A percentile compares a stretch with the other conserved stretches of the same genome.
These are phyloP conservation scores for Nematolebias whitei DNA, from an alignment of 2,113 vertebrate genomes.

Conservation along the genomic window DNA sequence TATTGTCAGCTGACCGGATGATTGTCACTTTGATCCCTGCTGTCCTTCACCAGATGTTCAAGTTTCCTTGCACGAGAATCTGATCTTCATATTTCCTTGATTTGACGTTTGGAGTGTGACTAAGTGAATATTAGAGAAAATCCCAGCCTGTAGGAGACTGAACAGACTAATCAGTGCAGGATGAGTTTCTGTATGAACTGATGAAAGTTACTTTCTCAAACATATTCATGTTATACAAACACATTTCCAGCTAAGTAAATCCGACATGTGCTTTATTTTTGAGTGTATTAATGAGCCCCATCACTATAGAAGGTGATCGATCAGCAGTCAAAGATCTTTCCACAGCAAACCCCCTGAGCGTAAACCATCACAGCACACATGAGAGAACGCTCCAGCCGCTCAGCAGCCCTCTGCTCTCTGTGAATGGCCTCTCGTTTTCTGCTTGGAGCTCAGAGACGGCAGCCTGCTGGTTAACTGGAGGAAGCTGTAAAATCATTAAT, in stretches of 20 bases:
- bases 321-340: no score
- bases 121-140: neutral
- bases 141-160: neutral
- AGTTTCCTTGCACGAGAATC: neutral
- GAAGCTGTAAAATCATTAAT: slow-evolving; percentile 65
- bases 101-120: neutral
- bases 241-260: no score
- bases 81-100: neutral
- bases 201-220: no score
- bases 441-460: slow-evolving; percentile 55
- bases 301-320: neutral
- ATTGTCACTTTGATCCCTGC: neutral
- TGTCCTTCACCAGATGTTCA: neutral
- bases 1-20: neutral
- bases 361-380: neutral
- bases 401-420: slow-evolving; percentile 29
- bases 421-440: slow-evolving; percentile 45
- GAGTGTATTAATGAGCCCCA: no score
- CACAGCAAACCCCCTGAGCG: no score
- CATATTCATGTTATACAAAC: no score
- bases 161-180: neutral
- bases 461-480: slow-evolving; percentile 54
- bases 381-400: slow-evolving; percentile 25
- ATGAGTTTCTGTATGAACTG: neutral
- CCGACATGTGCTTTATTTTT: neutral